Conservation (phyloP, 2,888 invertebrate genomes). For the Dicranocentrus wangi region DNA sequence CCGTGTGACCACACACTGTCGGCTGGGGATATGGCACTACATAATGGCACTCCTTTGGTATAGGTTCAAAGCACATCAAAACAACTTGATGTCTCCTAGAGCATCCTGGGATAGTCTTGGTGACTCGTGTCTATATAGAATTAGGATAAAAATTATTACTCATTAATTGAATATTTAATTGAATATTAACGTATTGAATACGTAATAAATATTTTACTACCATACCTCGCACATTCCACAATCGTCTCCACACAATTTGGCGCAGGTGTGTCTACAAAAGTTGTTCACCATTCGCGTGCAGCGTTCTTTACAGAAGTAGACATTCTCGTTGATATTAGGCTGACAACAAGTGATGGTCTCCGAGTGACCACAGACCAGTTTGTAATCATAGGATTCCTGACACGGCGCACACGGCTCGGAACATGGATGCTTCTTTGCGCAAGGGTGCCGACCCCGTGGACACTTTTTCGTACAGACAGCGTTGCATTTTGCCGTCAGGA, state of each 20-base stretch:
- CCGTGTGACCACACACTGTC: slow-evolving; percentile 30
- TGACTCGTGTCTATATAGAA: neutral
- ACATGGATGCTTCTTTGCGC: slow-evolving; percentile 18
- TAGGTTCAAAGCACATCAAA: slow-evolving; percentile 1
- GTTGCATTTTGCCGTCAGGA: neutral
- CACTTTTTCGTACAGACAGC: neutral
- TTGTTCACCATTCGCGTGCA: neutral
- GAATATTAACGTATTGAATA: no score
- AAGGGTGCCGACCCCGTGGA: neutral
- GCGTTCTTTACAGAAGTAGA: neutral
- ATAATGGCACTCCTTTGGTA: neutral
- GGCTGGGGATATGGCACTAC: neutral
- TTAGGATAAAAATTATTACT: neutral
- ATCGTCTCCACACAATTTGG: slow-evolving; percentile 46
- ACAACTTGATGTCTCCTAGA: neutral
- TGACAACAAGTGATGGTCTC: neutral
- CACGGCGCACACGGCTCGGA: slow-evolving; percentile 10
- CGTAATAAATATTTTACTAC: no score
- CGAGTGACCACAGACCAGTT: slow-evolving; percentile 12
- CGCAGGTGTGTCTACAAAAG: slow-evolving; percentile 30
- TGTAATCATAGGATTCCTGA: neutral
- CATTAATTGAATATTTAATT: no score
- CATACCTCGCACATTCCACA: slow-evolving; percentile 59
- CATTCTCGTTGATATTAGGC: neutral
- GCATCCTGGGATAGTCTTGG: neutral